phyloP scores from a whole-genome alignment of 2,888 invertebrate species.

The Synergus gifuensis region DNA sequence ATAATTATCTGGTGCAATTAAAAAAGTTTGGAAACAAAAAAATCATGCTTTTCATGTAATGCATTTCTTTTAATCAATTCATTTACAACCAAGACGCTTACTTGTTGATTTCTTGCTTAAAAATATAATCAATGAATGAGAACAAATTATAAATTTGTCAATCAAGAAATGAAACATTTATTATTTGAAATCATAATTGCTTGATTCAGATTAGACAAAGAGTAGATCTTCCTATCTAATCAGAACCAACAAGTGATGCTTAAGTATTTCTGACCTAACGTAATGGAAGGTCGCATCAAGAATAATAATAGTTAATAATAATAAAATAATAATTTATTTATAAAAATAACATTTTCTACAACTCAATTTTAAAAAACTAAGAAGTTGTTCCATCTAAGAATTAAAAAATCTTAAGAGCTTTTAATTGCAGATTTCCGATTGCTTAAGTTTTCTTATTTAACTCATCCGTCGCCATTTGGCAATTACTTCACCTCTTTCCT shows the following conservation, averaged over 20 bases:
- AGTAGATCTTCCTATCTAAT: not conserved
- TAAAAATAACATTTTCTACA: too few species aligned
- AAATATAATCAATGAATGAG: not conserved
- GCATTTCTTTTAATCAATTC: too few species aligned
- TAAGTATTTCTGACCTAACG: not conserved
- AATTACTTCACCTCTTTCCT: not conserved
- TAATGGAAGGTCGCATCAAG: not conserved
- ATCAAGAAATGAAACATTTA: not conserved
- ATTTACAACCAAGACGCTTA: too few species aligned
- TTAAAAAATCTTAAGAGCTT: too few species aligned
- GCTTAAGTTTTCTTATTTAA: not conserved
- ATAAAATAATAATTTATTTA: too few species aligned
- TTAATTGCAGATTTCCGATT: too few species aligned
- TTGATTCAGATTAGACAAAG: not conserved
- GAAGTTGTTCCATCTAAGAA: too few species aligned
- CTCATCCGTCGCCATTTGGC: not conserved
- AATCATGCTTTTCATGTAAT: too few species aligned
- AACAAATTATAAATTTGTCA: not conserved
- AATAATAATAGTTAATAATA: too few species aligned
- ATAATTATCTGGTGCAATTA: not conserved
- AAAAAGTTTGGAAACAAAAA: not conserved
- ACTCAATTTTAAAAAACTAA: too few species aligned
- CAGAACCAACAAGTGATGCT: not conserved
- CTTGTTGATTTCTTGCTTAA: not conserved
- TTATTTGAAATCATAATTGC: not conserved